Percentiles rank a stretch among this genome's conserved stretches.
These are phyloP conservation scores for Tetheella fluctuosa DNA, from an alignment of 2,888 invertebrate species.

Conservation along the genomic window DNA sequence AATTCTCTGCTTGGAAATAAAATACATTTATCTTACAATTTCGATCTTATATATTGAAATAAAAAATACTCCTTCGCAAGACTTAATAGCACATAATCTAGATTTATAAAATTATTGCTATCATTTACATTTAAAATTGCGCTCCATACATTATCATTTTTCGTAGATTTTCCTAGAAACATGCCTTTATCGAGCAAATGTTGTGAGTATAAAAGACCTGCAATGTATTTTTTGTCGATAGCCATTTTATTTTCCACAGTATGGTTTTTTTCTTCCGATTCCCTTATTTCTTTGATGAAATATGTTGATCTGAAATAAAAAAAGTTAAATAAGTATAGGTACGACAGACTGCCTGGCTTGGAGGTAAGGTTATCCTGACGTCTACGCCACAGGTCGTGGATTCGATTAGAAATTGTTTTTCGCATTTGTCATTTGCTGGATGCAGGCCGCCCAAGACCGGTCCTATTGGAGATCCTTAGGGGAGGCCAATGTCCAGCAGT, in stretches of 20 bases:
- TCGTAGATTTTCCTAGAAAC: slow-evolving; percentile 13
- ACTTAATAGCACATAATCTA: slow-evolving; percentile 34
- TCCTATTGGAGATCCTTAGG: too few relatives aligned
- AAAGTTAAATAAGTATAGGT: too few relatives aligned
- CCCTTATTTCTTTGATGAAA: slow-evolving; percentile 7
- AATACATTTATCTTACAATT: not conserved
- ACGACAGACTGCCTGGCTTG: too few relatives aligned
- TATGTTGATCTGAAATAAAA: slow-evolving; percentile 24
- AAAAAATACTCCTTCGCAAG: slow-evolving; percentile 27
- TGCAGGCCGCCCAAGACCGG: too few relatives aligned
- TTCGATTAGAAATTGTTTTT: too few relatives aligned
- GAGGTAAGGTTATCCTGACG: too few relatives aligned
- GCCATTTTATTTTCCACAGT: not conserved
- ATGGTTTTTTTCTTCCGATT: slow-evolving; percentile 8
- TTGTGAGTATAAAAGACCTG: slow-evolving; percentile 17
- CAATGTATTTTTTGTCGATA: not conserved
- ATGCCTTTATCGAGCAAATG: slow-evolving; percentile 26
- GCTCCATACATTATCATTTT: slow-evolving; percentile 13
- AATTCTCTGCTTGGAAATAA: too few relatives aligned
- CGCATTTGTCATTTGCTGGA: too few relatives aligned
- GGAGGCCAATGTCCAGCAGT: too few relatives aligned
- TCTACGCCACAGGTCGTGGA: too few relatives aligned
- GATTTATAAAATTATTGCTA: slow-evolving; percentile 25
- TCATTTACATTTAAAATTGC: slow-evolving; percentile 18
- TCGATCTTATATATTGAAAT: slow-evolving; percentile 6